Conservation (phyloP, 1,140 invertebrate genomes). For the Drosophila seguyi region DNA sequence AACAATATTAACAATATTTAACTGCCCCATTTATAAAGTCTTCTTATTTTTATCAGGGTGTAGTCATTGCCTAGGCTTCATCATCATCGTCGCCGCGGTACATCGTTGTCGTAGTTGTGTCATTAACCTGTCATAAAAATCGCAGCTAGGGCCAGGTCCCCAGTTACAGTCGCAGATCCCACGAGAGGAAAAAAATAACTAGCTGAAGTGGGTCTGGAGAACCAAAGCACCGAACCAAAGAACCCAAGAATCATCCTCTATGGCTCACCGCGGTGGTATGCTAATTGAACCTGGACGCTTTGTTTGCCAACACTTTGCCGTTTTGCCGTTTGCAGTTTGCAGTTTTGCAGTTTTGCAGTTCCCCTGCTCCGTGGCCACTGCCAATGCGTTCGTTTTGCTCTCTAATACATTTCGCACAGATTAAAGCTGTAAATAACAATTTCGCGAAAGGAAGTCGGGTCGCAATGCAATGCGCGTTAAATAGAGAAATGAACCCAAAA, state of each 20-base stretch:
- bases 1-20: not conserved
- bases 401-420: constrained; percentile 80
- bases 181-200: constrained; percentile 27
- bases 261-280: constrained; percentile 72
- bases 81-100: constrained; percentile 36
- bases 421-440: constrained; percentile 81
- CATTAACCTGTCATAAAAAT: constrained; percentile 83
- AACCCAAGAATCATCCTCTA: constrained; percentile 24
- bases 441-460: constrained; percentile 57
- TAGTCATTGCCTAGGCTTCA: constrained; percentile 54
- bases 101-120: constrained; percentile 54
- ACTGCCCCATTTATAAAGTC: not conserved
- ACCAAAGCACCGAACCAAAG: not conserved
- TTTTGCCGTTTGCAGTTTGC: constrained; percentile 29
- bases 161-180: constrained; percentile 52
- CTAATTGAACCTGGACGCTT: constrained; percentile 73
- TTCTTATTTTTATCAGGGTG: constrained; percentile 10
- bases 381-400: constrained; percentile 57
- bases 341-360: constrained; percentile 22
- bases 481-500: constrained; percentile 15
- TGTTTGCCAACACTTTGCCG: constrained; percentile 76
- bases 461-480: constrained; percentile 52
- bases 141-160: constrained; percentile 54
- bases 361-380: constrained; percentile 4
- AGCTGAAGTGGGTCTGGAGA: not conserved